Percentiles rank a stretch among this genome's conserved stretches.
Evolutionary conservation across 1,140 invertebrate genomes (phyloP).

Genomic region (Globodera ellingtonae): DNA sequence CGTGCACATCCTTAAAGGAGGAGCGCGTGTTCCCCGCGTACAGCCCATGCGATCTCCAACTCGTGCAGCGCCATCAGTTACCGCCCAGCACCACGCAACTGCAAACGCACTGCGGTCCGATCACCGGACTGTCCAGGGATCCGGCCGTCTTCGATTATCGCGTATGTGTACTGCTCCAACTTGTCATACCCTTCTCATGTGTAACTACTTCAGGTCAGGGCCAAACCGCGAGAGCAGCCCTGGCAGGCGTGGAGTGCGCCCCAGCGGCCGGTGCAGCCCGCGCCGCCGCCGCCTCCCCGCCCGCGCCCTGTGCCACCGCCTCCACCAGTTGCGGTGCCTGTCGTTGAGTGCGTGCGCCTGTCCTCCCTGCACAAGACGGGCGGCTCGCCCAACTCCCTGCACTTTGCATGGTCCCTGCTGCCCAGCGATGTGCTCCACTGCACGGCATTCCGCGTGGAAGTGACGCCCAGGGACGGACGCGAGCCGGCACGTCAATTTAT

Average conservation of each 20-base stretch:
- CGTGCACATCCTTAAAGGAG: constrained; percentile 23
- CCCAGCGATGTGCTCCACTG: constrained; percentile 52
- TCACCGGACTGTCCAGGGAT: constrained; percentile 56
- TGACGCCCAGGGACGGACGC: constrained; percentile 54
- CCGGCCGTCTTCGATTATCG: constrained; percentile 57
- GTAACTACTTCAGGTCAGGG: constrained; percentile 41
- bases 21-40: constrained; percentile 62
- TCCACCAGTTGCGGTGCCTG: neutral
- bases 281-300: neutral
- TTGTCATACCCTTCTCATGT: neutral
- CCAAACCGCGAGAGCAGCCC: constrained; percentile 51
- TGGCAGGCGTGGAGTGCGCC: constrained; percentile 58
- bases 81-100: constrained; percentile 55
- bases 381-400: constrained; percentile 51
- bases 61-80: constrained; percentile 58
- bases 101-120: constrained; percentile 60
- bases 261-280: constrained; percentile 40
- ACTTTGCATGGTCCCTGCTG: constrained; percentile 56
- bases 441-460: constrained; percentile 59
- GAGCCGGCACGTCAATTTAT: constrained; percentile 57
- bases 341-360: constrained; percentile 51
- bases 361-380: constrained; percentile 51
- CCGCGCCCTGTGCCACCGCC: constrained; percentile 18
- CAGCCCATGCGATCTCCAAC: constrained; percentile 57
- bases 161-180: neutral